These are phyloP conservation scores for Netelia melanura DNA, from an alignment of 2,888 invertebrate genomes.

Conservation along the genomic window DNA sequence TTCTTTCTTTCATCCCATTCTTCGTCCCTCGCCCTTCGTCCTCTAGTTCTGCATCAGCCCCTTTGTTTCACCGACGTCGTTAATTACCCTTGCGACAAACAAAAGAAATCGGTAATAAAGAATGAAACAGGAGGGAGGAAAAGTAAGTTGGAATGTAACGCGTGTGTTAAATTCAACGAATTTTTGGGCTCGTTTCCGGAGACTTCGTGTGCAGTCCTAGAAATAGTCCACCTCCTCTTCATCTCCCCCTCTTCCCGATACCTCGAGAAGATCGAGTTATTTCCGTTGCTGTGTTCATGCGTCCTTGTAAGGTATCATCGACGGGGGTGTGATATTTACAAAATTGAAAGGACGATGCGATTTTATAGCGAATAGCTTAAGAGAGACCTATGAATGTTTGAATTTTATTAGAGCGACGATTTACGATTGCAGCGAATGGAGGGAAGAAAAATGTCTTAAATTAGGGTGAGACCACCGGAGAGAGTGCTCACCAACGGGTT, in stretches of 20 bases:
- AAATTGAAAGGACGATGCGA: too few species aligned
- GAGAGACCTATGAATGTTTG: neutral
- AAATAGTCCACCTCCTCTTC: too few species aligned
- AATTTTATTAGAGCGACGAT: neutral
- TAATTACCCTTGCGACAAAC: conserved; percentile 52
- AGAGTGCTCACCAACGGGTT: conserved; percentile 13
- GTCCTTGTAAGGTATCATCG: too few species aligned
- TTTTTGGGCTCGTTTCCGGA: neutral
- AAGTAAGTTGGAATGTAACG: neutral
- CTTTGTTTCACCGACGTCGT: conserved; percentile 57
- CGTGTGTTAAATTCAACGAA: neutral
- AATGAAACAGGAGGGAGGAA: neutral
- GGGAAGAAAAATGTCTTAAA: too few species aligned
- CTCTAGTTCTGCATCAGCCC: conserved; percentile 40
- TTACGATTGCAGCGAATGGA: too few species aligned
- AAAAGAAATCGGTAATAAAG: conserved; percentile 9
- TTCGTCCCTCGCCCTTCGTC: conserved; percentile 21
- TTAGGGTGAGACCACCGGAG: conserved; percentile 52
- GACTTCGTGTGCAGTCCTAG: neutral
- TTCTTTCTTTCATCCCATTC: conserved; percentile 27
- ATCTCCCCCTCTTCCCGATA: too few species aligned
- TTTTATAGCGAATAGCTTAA: too few species aligned
- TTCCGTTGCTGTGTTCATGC: too few species aligned
- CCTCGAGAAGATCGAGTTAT: too few species aligned
- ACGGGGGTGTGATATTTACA: too few species aligned